phyloP scores from a whole-genome alignment of 2,113 vertebrate genomes.

The Elgaria multicarinata region DNA sequence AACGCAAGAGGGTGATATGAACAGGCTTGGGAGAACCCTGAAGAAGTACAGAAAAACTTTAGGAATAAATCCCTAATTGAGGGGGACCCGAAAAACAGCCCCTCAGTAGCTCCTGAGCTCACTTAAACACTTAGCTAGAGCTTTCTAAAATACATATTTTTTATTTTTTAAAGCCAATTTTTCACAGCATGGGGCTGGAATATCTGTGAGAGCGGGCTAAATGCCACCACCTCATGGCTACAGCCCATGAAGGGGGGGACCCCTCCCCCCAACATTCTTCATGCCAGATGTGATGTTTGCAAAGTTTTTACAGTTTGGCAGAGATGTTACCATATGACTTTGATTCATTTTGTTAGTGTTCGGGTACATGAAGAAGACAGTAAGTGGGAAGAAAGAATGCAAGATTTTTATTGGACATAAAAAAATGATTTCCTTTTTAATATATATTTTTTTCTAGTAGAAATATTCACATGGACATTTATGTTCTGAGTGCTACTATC shows the following conservation, averaged over 20 bases:
- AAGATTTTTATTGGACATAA: conserved; percentile 28
- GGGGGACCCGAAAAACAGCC: too few species aligned
- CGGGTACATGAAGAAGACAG: conserved; percentile 21
- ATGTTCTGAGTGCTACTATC: not conserved
- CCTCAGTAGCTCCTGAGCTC: too few species aligned
- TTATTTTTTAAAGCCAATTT: not conserved
- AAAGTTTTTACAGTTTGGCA: conserved; percentile 36
- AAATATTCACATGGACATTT: not conserved
- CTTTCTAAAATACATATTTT: too few species aligned
- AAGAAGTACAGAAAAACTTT: too few species aligned
- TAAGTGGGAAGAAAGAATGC: not conserved
- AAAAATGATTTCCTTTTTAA: not conserved
- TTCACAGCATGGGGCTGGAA: not conserved
- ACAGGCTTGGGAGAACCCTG: too few species aligned
- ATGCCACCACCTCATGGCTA: not conserved
- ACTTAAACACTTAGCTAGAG: too few species aligned
- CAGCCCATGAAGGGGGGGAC: too few species aligned
- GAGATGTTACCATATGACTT: conserved; percentile 28
- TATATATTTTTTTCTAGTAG: not conserved
- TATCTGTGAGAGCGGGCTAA: not conserved
- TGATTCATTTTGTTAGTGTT: conserved; percentile 14
- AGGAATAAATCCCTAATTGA: too few species aligned
- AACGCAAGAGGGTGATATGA: too few species aligned
- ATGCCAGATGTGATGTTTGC: conserved; percentile 25
- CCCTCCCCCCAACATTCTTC: conserved; percentile 5